Percentiles rank a stretch among this genome's conserved stretches.
phyloP scores from a whole-genome alignment of 2,113 vertebrate species.

The Ahaetulla prasina region DNA sequence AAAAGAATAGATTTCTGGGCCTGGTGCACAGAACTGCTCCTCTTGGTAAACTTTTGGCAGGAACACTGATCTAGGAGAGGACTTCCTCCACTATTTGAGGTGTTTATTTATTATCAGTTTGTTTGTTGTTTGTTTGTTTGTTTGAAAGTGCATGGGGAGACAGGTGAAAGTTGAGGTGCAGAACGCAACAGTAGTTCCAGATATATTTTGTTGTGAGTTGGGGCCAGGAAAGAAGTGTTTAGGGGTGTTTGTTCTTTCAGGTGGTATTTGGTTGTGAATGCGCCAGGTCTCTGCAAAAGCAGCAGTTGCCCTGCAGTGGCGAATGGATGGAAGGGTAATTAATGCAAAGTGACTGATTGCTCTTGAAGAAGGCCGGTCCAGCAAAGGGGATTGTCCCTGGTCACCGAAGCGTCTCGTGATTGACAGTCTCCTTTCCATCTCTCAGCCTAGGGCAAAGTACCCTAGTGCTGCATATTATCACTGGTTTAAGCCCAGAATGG shows the following conservation, averaged over 20 bases:
- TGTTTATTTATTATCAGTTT: not conserved
- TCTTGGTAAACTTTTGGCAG: not conserved
- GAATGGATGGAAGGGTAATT: conserved; percentile 71
- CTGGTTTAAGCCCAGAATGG: conserved; percentile 47
- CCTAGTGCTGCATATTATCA: conserved; percentile 60
- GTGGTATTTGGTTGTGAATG: conserved; percentile 27
- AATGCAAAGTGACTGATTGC: conserved; percentile 85
- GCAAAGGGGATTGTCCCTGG: conserved; percentile 72
- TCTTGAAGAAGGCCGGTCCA: conserved; percentile 82
- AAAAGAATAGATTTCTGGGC: not conserved
- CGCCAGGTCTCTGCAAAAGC: conserved; percentile 47
- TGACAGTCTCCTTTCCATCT: conserved; percentile 72
- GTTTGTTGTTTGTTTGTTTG: not conserved
- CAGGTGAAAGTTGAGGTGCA: not conserved
- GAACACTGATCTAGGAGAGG: not conserved
- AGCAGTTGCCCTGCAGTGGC: conserved; percentile 22
- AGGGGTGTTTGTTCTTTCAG: conserved; percentile 1
- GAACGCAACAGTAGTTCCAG: not conserved
- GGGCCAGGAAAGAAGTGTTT: not conserved
- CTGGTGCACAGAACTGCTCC: not conserved
- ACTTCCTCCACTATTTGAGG: not conserved
- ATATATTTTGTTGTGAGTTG: not conserved
- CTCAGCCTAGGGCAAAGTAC: conserved; percentile 55
- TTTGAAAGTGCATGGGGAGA: not conserved
- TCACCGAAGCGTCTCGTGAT: conserved; percentile 72